Evolutionary conservation across 2,797 vertebrate species (phyloP), one percentile per base, ranked within the genome.

Genomic region (Masticophis lateralis): DNA sequence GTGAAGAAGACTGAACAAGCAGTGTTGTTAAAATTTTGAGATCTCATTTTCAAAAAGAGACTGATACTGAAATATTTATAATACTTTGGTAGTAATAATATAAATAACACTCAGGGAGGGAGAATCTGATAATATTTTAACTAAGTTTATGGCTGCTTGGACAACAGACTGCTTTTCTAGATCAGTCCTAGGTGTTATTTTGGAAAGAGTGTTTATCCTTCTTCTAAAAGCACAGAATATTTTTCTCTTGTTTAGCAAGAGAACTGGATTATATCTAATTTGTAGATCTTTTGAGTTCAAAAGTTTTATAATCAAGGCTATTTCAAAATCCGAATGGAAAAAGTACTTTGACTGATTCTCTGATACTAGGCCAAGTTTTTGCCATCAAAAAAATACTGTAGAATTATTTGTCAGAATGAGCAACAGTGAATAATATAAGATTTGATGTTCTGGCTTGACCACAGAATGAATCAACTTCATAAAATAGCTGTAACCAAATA

Each of bases 381-480:
- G 57, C 32, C 86, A 89, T 91, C 57, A 86, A 86, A 66, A 87
- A 37, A 91, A 89, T 27, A 25, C 4, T 25, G 37, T 83, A n/a
- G 74, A 93, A n/a, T 66, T 51, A 91, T 93, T 91, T 89, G 90
- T 86, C 87, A 91, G 32, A 86, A 22, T 89, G 87, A 93, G 69
- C 69, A 93, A 91, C 57, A 86, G 63, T 93, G 93, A 91, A 91
- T 93, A 93, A 89, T 89, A 63, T 89, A 43, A 83, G 32, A 56
- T 89, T 25, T 91, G 51, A 86, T 89, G 51, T 86, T 91, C 20
- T 89, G 27, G 20, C 86, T 10, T 95, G 74, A 93, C 88, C 61
- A 9, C 94, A 1, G 69, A 56, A 57, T 88, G 94, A 96, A 91
- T 93, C 95, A 94, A 0, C 2, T 93, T 93, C 94, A 27, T 47